A percentile compares a stretch with the other conserved stretches of the same genome.
phyloP scores from a whole-genome alignment of 37 sponge, comb jelly and placozoan species.

The Tethya wilhelma region DNA sequence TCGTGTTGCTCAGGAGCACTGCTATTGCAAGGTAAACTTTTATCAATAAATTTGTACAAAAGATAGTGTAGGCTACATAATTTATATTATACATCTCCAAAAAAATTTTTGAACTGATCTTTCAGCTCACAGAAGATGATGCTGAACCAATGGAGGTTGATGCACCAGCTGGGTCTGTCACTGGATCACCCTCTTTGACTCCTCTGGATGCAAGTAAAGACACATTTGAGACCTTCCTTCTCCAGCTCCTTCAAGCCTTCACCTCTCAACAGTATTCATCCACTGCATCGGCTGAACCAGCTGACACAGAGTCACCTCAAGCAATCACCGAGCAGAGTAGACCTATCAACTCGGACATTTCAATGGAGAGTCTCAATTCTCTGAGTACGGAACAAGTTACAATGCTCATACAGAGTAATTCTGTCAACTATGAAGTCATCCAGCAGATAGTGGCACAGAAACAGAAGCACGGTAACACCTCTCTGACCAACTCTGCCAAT shows the following conservation, averaged over 20 bases:
- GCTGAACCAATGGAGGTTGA: neutral
- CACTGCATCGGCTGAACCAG: neutral
- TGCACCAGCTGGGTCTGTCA: neutral
- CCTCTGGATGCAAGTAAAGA: constrained; percentile 30
- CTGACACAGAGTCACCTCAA: neutral
- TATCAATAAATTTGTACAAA: too few species aligned
- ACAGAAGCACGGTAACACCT: neutral
- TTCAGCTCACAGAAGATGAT: too few species aligned
- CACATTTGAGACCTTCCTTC: constrained; percentile 51
- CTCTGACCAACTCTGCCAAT: too few species aligned
- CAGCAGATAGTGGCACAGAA: constrained; percentile 65
- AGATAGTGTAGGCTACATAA: too few species aligned
- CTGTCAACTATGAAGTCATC: constrained; percentile 73
- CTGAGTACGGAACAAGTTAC: constrained; percentile 70
- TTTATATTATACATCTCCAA: too few species aligned
- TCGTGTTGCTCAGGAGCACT: too few species aligned
- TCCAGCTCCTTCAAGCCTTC: constrained; percentile 29
- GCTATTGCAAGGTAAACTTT: constrained; percentile 9
- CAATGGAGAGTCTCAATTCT: constrained; percentile 50
- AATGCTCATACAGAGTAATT: constrained; percentile 66
- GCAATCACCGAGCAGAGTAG: neutral
- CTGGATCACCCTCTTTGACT: constrained; percentile 11
- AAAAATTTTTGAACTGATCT: too few species aligned
- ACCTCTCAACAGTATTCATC: neutral
- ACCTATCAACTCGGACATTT: constrained; percentile 17